These are phyloP conservation scores for Drosophila picticornis DNA, from an alignment of 2,888 invertebrate genomes.

Conservation along the genomic window DNA sequence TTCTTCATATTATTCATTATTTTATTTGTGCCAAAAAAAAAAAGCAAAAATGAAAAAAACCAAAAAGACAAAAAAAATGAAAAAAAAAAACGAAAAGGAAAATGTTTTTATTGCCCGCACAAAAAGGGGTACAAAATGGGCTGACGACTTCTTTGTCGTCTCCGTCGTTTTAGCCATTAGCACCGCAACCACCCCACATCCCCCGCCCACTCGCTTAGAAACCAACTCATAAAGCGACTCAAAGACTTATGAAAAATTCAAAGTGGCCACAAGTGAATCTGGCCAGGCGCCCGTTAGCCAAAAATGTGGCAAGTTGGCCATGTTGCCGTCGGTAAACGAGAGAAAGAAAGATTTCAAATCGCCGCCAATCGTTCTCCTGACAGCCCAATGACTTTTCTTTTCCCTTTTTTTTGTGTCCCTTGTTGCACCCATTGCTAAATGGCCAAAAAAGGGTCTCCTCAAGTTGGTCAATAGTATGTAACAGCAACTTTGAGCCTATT, in stretches of 20 bases:
- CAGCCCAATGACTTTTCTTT: constrained; percentile 74
- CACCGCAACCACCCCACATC: constrained; percentile 5
- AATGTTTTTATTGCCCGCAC: constrained; percentile 79
- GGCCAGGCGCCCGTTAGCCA: constrained; percentile 7
- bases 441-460: neutral
- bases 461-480: neutral
- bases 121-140: constrained; percentile 75
- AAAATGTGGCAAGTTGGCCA: constrained; percentile 6
- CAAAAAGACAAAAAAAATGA: constrained; percentile 54
- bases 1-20: constrained; percentile 80
- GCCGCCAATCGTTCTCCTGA: constrained; percentile 48
- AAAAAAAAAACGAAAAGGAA: constrained; percentile 71
- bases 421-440: neutral
- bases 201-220: constrained; percentile 1
- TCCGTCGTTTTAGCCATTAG: constrained; percentile 67
- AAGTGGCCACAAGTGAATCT: constrained; percentile 46
- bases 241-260: constrained; percentile 68
- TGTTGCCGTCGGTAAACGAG: constrained; percentile 66
- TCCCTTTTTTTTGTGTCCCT: constrained; percentile 19
- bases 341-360: constrained; percentile 45
- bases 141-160: constrained; percentile 54
- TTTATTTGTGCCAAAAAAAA: constrained; percentile 52
- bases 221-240: constrained; percentile 42
- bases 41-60: constrained; percentile 67
- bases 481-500: neutral